Conservation (phyloP, 2,888 invertebrate genomes). For the Drosophila falleni region DNA sequence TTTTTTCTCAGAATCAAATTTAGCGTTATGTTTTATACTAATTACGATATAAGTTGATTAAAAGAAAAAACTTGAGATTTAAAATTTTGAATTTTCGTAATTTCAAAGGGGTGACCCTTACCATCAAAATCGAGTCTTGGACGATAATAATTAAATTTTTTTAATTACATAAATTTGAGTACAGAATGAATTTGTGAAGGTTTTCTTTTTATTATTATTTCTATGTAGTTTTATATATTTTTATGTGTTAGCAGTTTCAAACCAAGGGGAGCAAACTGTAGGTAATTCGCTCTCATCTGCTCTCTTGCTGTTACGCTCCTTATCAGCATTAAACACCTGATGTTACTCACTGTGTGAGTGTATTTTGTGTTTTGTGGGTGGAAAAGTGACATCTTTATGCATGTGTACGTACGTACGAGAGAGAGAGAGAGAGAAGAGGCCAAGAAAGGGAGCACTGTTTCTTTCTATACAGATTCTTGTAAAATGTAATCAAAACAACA, state of each 20-base stretch:
- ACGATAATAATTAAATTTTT: too few relatives aligned
- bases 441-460: slow-evolving; percentile 41
- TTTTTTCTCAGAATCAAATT: too few relatives aligned
- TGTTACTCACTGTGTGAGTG: slow-evolving; percentile 10
- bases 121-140: too few relatives aligned
- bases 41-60: too few relatives aligned
- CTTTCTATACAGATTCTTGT: slow-evolving; percentile 58
- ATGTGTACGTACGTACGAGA: slow-evolving; percentile 6
- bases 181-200: too few relatives aligned
- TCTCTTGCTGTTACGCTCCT: slow-evolving; percentile 19
- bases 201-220: not conserved
- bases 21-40: too few relatives aligned
- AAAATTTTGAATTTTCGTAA: too few relatives aligned
- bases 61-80: too few relatives aligned
- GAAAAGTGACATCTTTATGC: slow-evolving; percentile 18
- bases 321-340: slow-evolving; percentile 34
- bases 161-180: too few relatives aligned
- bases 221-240: not conserved
- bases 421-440: slow-evolving; percentile 25
- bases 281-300: slow-evolving; percentile 11
- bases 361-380: slow-evolving; percentile 1
- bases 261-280: slow-evolving; percentile 23
- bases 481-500: slow-evolving; percentile 69
- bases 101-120: too few relatives aligned
- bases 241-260: not conserved